phyloP scores from a whole-genome alignment of 2,888 invertebrate species.

The Lycocerus yunnanus region DNA sequence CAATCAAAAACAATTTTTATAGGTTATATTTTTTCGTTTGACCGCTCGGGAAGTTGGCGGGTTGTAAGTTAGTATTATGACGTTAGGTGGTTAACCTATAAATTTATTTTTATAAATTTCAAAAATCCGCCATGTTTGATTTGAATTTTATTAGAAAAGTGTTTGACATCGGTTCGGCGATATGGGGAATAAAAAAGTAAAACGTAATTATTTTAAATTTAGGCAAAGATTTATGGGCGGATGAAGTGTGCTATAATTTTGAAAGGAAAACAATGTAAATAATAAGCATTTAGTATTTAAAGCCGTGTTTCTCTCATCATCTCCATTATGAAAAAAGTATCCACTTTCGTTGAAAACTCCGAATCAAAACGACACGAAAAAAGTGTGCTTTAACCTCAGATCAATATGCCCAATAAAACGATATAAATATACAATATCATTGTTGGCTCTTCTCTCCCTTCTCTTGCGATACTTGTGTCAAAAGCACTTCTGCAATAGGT shows the following conservation, averaged over 20 bases:
- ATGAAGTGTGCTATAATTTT: neutral
- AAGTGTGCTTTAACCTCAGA: constrained; percentile 42
- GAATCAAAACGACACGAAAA: constrained; percentile 43
- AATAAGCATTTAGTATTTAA: neutral
- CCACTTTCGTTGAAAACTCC: constrained; percentile 30
- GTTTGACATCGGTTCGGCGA: no score
- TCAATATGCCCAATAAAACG: constrained; percentile 57
- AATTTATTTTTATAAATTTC: no score
- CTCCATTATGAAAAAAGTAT: constrained; percentile 18
- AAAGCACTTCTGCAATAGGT: constrained; percentile 48
- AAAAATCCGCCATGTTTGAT: neutral
- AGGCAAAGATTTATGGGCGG: neutral
- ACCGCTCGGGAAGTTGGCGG: neutral
- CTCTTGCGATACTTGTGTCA: constrained; percentile 36
- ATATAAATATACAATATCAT: constrained; percentile 57
- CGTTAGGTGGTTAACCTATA: no score
- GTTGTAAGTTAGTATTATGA: no score
- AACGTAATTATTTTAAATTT: neutral
- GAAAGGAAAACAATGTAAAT: neutral
- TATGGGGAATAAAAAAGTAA: neutral
- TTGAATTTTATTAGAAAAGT: neutral
- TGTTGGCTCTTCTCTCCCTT: constrained; percentile 44
- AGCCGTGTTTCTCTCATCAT: neutral
- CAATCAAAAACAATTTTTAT: neutral
- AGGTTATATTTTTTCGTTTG: no score